These are phyloP conservation scores for Pantelozetes paolii DNA, from an alignment of 2,888 invertebrate species.

Conservation along the genomic window DNA sequence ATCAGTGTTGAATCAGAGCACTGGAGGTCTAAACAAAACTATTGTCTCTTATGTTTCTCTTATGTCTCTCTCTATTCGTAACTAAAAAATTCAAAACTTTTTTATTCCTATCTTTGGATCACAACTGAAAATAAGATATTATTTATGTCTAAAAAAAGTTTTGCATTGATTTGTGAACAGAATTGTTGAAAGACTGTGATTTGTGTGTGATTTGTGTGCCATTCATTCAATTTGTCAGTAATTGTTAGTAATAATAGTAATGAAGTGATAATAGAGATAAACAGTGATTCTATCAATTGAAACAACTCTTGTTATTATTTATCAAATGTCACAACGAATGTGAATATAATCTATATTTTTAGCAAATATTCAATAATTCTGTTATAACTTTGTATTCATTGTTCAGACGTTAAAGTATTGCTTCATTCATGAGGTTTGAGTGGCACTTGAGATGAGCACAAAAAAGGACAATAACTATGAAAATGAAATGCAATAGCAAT, in stretches of 20 bases:
- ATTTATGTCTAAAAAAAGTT: neutral
- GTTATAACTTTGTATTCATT: neutral
- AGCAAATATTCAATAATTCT: neutral
- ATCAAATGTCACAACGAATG: neutral
- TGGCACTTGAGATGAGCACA: neutral
- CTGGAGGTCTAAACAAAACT: neutral
- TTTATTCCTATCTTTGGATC: neutral
- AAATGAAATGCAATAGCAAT: conserved; percentile 12
- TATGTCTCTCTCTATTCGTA: conserved; percentile 2
- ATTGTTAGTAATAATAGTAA: neutral
- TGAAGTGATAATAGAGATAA: conserved; percentile 28
- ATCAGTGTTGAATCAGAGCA: neutral
- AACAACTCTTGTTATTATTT: conserved; percentile 23
- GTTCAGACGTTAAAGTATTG: neutral
- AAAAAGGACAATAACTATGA: conserved; percentile 25
- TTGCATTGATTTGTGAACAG: no score
- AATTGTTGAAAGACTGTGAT: no score
- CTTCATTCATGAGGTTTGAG: neutral
- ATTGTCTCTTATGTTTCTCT: conserved; percentile 7
- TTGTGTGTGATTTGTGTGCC: no score
- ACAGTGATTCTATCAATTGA: conserved; percentile 4
- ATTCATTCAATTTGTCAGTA: neutral
- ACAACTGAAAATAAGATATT: conserved; percentile 9
- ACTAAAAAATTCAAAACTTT: neutral
- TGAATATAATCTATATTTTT: conserved; percentile 13